These are phyloP conservation scores for Agriopis aurantiaria DNA, from an alignment of 2,888 invertebrate species.

Conservation along the genomic window DNA sequence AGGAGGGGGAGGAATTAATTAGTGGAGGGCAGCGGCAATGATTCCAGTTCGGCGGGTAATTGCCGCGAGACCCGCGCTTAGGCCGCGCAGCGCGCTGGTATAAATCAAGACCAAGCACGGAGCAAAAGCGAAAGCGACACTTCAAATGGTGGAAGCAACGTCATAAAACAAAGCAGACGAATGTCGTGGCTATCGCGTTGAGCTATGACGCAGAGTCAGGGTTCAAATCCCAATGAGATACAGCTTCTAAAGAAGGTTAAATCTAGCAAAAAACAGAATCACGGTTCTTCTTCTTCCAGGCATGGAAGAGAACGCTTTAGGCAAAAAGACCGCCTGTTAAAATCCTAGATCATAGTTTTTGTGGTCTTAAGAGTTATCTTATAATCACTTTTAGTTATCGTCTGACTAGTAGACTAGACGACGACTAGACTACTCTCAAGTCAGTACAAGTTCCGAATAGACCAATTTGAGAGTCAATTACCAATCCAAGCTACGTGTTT, in stretches of 20 bases:
- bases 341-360: too few relatives aligned
- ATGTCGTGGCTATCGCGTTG: not conserved
- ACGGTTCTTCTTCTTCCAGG: too few relatives aligned
- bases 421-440: too few relatives aligned
- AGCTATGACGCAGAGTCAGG: not conserved
- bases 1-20: slow-evolving; percentile 84
- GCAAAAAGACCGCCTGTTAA: too few relatives aligned
- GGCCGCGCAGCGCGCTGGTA: slow-evolving; percentile 44
- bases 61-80: slow-evolving; percentile 61
- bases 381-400: too few relatives aligned
- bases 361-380: too few relatives aligned
- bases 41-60: slow-evolving; percentile 82
- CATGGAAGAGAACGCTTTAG: too few relatives aligned
- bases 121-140: slow-evolving; percentile 40
- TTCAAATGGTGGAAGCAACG: not conserved
- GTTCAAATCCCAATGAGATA: not conserved
- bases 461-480: too few relatives aligned
- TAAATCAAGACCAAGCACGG: slow-evolving; percentile 61
- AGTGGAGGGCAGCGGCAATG: slow-evolving; percentile 80
- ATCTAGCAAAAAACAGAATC: not conserved
- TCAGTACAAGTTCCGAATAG: too few relatives aligned
- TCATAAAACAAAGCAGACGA: not conserved
- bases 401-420: too few relatives aligned
- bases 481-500: too few relatives aligned
- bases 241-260: not conserved